These are phyloP conservation scores for Epinephelus fuscoguttatus DNA, from an alignment of 2,113 vertebrate genomes.

Conservation along the genomic window DNA sequence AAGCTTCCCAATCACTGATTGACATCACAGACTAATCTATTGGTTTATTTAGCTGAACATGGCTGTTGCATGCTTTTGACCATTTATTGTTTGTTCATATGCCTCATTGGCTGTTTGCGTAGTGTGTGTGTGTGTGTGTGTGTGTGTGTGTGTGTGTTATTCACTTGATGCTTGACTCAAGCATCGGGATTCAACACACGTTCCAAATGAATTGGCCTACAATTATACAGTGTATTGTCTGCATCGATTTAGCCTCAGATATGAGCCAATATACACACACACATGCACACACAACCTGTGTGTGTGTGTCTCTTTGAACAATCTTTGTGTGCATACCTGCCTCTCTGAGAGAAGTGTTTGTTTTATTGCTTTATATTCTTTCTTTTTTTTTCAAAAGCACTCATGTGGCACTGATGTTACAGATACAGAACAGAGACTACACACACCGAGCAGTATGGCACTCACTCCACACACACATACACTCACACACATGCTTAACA, in stretches of 20 bases:
- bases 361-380: conserved; percentile 20
- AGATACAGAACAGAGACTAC: conserved; percentile 7
- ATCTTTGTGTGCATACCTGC: conserved; percentile 8
- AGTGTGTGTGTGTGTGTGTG: not conserved
- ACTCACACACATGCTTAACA: conserved; percentile 7
- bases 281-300: not conserved
- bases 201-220: conserved; percentile 48
- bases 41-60: conserved; percentile 13
- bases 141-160: conserved; percentile 6
- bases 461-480: conserved; percentile 2
- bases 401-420: conserved; percentile 44
- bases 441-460: not conserved
- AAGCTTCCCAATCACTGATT: conserved; percentile 21
- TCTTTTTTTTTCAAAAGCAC: conserved; percentile 38
- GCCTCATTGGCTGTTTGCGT: not conserved
- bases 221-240: conserved; percentile 61
- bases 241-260: conserved; percentile 56
- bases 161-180: conserved; percentile 40
- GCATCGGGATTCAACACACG: conserved; percentile 42
- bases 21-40: conserved; percentile 34
- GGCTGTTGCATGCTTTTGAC: conserved; percentile 13
- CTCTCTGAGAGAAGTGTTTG: conserved; percentile 7
- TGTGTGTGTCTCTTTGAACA: conserved; percentile 4
- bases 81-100: conserved; percentile 14
- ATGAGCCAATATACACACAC: conserved; percentile 21